Percentiles rank a stretch among this genome's conserved stretches.
Conservation (phyloP, 2,113 vertebrate genomes). For the Cyrtonyx montezumae region DNA sequence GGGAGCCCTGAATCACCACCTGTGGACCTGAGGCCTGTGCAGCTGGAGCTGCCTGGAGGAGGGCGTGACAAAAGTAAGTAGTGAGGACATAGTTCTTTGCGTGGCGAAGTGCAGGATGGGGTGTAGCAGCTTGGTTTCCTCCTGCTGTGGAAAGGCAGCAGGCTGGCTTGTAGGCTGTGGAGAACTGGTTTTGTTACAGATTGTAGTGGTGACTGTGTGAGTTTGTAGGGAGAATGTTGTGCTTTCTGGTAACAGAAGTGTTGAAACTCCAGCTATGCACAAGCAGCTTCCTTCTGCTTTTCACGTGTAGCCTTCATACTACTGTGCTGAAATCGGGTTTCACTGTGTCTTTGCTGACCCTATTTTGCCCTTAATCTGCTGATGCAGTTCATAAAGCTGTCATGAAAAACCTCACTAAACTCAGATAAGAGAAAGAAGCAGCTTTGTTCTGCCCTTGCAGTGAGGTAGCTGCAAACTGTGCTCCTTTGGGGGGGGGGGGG, state of each 20-base stretch:
- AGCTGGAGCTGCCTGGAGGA: background rate
- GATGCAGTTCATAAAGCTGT: accelerated
- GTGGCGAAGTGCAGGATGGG: accelerated
- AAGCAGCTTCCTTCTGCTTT: accelerated
- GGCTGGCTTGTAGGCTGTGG: accelerated
- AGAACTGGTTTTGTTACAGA: background rate
- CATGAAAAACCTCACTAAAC: accelerated
- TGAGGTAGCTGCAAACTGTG: accelerated
- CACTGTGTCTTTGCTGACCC: accelerated
- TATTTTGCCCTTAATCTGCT: accelerated
- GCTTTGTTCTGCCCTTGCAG: accelerated
- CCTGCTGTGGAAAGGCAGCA: accelerated
- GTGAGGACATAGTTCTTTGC: accelerated
- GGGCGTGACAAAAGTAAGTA: background rate
- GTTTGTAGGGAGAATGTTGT: background rate
- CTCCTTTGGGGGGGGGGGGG: too few relatives aligned
- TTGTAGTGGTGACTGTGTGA: accelerated
- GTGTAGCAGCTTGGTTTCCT: background rate
- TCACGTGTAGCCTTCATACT: accelerated
- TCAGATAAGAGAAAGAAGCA: accelerated
- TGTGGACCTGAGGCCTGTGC: background rate
- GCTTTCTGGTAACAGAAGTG: background rate
- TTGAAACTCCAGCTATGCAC: background rate
- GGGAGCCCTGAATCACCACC: accelerated
- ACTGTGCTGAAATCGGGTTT: background rate